Conservation (phyloP, 2,888 invertebrate genomes). For the Chymomyza amoena region DNA sequence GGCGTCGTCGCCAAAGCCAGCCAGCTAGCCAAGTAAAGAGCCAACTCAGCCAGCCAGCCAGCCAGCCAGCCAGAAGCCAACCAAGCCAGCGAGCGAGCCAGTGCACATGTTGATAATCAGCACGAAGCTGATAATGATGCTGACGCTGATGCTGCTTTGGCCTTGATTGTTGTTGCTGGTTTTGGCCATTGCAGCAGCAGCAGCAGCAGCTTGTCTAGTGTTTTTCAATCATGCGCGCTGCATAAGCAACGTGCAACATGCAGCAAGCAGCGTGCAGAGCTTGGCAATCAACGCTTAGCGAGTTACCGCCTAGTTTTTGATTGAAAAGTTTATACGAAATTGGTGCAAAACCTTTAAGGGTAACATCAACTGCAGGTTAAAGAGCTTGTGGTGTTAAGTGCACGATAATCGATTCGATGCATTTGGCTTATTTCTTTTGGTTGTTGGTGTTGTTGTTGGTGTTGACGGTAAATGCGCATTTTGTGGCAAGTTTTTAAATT, state of each 20-base stretch:
- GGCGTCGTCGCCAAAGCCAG: conserved; percentile 43
- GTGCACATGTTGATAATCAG: conserved; percentile 69
- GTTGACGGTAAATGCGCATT: conserved; percentile 66
- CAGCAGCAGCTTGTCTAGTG: conserved; percentile 3
- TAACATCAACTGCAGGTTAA: conserved; percentile 56
- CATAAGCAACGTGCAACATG: neutral
- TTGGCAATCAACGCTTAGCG: conserved; percentile 46
- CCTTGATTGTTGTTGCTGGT: conserved; percentile 40
- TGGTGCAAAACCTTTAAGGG: conserved; percentile 66
- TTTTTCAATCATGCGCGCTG: conserved; percentile 49
- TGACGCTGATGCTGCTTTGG: conserved; percentile 33
- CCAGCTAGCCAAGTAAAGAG: neutral
- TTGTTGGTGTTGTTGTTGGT: conserved; percentile 54
- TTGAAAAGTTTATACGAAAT: conserved; percentile 60
- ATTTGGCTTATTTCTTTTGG: conserved; percentile 39
- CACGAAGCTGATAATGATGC: conserved; percentile 42
- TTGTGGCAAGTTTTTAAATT: conserved; percentile 47
- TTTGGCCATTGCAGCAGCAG: conserved; percentile 32
- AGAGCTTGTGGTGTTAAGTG: conserved; percentile 72
- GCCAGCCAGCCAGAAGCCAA: neutral
- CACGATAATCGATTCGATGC: conserved; percentile 67
- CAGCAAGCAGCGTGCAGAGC: conserved; percentile 10
- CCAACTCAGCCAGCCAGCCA: neutral
- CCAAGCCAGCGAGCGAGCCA: conserved; percentile 38
- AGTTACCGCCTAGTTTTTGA: conserved; percentile 59